phyloP scores from a whole-genome alignment of 2,797 vertebrate species.

The Etheostoma perlongum region DNA sequence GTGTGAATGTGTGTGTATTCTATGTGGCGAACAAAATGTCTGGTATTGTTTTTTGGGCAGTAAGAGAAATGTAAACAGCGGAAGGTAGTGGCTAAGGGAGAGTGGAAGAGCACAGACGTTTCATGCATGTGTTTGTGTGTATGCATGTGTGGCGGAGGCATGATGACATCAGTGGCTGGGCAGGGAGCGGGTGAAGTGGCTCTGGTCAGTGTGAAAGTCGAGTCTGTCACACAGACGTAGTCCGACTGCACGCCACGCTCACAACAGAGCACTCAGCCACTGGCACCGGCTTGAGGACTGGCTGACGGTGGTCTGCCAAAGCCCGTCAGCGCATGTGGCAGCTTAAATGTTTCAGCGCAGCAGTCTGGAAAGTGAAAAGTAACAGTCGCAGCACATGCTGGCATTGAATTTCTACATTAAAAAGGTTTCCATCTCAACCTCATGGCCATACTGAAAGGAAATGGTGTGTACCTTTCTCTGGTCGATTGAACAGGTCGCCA shows the following conservation, averaged over 20 bases:
- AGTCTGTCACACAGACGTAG: slow-evolving; percentile 80
- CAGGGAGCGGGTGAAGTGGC: slow-evolving; percentile 72
- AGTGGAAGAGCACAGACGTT: slow-evolving; percentile 72
- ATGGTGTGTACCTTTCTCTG: slow-evolving; percentile 52
- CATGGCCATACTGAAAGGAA: slow-evolving; percentile 38
- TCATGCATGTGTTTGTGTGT: slow-evolving; percentile 62
- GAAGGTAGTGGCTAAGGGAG: slow-evolving; percentile 79
- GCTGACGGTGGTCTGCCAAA: slow-evolving; percentile 75
- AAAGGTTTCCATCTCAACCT: slow-evolving; percentile 68
- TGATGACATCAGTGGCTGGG: slow-evolving; percentile 82
- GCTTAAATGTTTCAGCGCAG: slow-evolving; percentile 74
- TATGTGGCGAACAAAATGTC: slow-evolving; percentile 74
- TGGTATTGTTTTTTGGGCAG: slow-evolving; percentile 83
- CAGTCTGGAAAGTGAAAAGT: slow-evolving; percentile 71
- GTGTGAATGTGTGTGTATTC: slow-evolving; percentile 57
- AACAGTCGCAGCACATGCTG: slow-evolving; percentile 63
- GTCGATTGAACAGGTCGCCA: slow-evolving; percentile 61
- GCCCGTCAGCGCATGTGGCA: slow-evolving; percentile 73
- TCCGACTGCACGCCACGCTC: slow-evolving; percentile 73
- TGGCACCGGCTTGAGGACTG: slow-evolving; percentile 62
- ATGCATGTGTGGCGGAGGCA: slow-evolving; percentile 58
- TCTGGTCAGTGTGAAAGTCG: slow-evolving; percentile 84
- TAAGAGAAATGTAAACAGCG: slow-evolving; percentile 84
- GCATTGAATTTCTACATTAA: slow-evolving; percentile 66
- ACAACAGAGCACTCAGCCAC: slow-evolving; percentile 76